phyloP scores from a whole-genome alignment of 2,797 vertebrate genomes.

The Petrocephalus schoutedeni region DNA sequence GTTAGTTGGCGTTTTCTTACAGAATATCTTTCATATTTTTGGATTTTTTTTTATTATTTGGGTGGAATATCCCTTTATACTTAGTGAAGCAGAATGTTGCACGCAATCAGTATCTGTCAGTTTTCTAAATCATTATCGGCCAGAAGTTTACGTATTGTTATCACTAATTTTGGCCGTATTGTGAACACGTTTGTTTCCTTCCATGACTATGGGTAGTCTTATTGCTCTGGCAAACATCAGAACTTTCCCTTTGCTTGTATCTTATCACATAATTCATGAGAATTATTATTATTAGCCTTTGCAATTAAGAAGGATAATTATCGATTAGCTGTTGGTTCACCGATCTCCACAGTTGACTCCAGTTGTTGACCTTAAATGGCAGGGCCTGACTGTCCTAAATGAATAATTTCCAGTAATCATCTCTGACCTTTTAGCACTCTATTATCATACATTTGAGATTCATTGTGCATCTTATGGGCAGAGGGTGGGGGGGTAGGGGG shows the following conservation, averaged over 20 bases:
- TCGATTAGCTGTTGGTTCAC: neutral
- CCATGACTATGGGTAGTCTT: neutral
- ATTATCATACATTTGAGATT: slow-evolving; percentile 11
- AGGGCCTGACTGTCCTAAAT: neutral
- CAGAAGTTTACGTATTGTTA: neutral
- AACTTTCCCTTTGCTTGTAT: neutral
- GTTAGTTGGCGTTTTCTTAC: neutral
- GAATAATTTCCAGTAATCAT: slow-evolving; percentile 11
- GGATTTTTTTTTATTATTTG: neutral
- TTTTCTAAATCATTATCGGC: neutral
- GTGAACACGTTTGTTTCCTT: neutral
- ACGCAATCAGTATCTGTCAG: neutral
- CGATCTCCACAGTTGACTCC: neutral
- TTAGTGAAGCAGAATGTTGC: neutral
- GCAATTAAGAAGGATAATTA: neutral
- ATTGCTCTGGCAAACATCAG: neutral
- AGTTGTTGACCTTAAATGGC: neutral
- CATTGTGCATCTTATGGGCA: neutral
- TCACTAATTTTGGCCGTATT: neutral
- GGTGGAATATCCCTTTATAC: neutral
- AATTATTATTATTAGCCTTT: neutral
- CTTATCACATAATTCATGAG: neutral
- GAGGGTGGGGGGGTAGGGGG: neutral
- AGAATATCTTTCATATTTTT: neutral
- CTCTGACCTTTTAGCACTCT: slow-evolving; percentile 1